A percentile compares a stretch with the other conserved stretches of the same genome.
phyloP scores from a whole-genome alignment of 2,888 invertebrate genomes.

The Bursaphelenchus okinawaensis region DNA sequence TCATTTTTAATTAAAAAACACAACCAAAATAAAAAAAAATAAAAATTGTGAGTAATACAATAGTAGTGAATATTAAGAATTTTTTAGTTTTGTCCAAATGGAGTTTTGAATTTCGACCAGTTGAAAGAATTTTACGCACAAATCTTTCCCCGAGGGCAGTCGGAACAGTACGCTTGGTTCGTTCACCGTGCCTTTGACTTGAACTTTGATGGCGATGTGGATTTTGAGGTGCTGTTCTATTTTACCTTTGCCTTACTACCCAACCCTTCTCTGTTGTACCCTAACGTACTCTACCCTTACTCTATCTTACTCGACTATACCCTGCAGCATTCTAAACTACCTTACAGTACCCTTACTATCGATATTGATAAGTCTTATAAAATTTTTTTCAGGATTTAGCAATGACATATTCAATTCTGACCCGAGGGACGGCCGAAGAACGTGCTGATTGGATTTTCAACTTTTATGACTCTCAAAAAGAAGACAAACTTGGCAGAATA shows the following conservation, averaged over 20 bases:
- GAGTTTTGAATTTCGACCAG: not conserved
- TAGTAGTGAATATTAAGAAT: too few relatives aligned
- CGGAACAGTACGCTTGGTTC: not conserved
- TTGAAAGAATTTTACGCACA: not conserved
- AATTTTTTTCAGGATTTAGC: not conserved
- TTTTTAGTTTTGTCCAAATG: not conserved
- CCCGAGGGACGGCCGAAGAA: not conserved
- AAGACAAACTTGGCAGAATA: not conserved
- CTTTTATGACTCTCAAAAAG: not conserved
- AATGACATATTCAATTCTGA: not conserved
- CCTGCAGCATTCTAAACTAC: too few relatives aligned
- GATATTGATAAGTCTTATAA: too few relatives aligned
- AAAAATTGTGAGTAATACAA: too few relatives aligned
- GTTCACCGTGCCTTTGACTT: not conserved
- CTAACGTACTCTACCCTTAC: too few relatives aligned
- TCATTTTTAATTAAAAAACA: too few relatives aligned
- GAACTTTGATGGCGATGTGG: not conserved
- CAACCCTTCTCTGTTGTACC: not conserved
- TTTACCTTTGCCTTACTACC: not conserved
- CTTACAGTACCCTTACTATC: too few relatives aligned
- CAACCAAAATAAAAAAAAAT: too few relatives aligned
- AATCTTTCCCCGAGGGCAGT: not conserved
- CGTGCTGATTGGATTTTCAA: not conserved
- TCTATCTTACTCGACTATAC: too few relatives aligned
- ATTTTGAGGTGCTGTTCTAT: not conserved